Evolutionary conservation across 2,113 vertebrate genomes (phyloP).

Genomic region (Cyanistes caeruleus): DNA sequence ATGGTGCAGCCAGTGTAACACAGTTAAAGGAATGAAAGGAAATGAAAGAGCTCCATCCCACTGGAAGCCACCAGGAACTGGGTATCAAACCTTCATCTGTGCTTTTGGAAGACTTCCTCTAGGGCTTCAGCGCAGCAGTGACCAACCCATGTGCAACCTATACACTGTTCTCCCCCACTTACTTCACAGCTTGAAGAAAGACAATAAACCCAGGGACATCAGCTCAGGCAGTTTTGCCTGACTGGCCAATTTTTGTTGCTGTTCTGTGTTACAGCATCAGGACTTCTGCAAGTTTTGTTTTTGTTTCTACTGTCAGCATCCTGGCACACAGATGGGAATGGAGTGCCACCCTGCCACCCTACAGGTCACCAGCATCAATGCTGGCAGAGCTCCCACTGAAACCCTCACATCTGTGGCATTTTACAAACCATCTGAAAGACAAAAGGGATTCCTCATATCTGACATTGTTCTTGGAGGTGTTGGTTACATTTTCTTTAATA

Average conservation of each 20-base stretch:
- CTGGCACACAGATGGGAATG: neutral
- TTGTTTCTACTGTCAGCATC: neutral
- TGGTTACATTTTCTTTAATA: neutral
- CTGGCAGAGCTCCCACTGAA: neutral
- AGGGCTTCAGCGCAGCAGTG: neutral
- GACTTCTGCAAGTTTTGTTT: neutral
- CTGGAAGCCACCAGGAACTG: neutral
- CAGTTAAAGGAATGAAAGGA: conserved; percentile 23
- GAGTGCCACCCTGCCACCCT: neutral
- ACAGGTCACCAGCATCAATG: neutral
- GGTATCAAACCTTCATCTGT: neutral
- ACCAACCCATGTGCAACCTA: neutral
- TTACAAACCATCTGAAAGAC: neutral
- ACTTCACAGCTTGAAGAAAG: conserved; percentile 30
- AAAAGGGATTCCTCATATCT: neutral
- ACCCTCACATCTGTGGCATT: neutral
- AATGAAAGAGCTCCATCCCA: neutral
- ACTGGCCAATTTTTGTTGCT: neutral
- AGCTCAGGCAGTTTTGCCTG: neutral
- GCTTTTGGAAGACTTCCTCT: conserved; percentile 1
- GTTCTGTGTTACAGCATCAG: neutral
- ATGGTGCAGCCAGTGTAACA: neutral
- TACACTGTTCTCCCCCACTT: neutral
- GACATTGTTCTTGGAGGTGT: neutral
- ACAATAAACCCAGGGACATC: neutral